Base-by-base conservation (phyloP, 2,113 vertebrate species). In the Mungos mungo region DNA sequence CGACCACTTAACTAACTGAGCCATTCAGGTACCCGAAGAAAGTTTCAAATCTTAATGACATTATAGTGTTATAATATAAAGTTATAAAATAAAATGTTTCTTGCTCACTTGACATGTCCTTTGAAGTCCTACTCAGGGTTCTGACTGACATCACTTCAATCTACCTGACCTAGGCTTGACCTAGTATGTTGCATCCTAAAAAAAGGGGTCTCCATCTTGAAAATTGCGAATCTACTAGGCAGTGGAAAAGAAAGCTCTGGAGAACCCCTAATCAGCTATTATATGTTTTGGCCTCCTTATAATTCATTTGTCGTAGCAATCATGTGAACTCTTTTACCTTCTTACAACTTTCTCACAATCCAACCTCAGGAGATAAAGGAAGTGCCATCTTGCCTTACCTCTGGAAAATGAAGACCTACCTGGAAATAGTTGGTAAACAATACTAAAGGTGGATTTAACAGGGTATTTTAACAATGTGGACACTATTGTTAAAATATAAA, bases 341-440 rank as follows among this genome's bases (percentile, higher is more conserved):
- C 3, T 65, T 54, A 65, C 9, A 57, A 38, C 12, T 29, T 31
- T 23, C 21, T 52, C 14, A 69, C 6, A 72, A 31, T 52, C 33
- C 31, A 84, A 4, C 33, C 16, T 86, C n/a, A 54, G 7, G 11
- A 4, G 27, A 65, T 23, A 9, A 13, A 81, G 29, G 11, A 92
- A 21, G 0, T 38, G 5, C 11, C 54, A 14, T 60, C 0, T 5
- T n/a, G 65, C 3, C 15, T 71, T 65, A 5, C 47, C 12, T n/a
- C 19, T 92, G 14, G 21, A 74, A 87, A 92, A 60, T 33, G 11
- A 13, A 95, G 38, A 83, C 5, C 10, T 81, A 83, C 7, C 10
- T 81, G 54, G 27, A 90, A 74, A 89, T 74, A 89, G 52, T 68
- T 94, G 47, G 16, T 6, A 74, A 80, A 85, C 6, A 68, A 27